Evolutionary conservation across 1,140 invertebrate species (phyloP).

Genomic region (Aleiodes sp.): DNA sequence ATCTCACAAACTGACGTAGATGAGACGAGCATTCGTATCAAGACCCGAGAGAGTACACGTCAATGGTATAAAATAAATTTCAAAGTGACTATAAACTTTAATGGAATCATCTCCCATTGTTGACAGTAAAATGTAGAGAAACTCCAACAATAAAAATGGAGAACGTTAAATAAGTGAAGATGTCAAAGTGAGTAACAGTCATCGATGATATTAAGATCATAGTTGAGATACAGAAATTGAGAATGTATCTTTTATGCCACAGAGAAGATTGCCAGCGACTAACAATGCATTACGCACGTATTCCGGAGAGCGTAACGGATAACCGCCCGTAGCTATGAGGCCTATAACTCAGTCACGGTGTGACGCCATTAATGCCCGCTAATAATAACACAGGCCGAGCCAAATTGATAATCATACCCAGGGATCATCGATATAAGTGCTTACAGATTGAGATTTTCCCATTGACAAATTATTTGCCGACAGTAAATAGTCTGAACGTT

Average conservation of each 20-base stretch:
- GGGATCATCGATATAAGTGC: conserved; percentile 24
- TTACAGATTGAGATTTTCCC: conserved; percentile 22
- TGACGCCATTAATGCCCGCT: conserved; percentile 36
- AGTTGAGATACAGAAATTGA: not conserved
- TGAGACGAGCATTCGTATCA: not conserved
- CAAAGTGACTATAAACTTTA: too few species aligned
- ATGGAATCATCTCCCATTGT: not conserved
- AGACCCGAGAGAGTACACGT: not conserved
- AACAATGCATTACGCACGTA: conserved; percentile 37
- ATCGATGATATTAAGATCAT: conserved; percentile 29
- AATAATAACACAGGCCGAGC: conserved; percentile 28
- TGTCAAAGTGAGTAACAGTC: conserved; percentile 12
- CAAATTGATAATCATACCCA: conserved; percentile 36
- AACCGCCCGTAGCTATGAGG: conserved; percentile 31
- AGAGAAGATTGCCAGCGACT: conserved; percentile 37
- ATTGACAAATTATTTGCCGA: not conserved
- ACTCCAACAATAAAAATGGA: too few species aligned
- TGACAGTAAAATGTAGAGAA: not conserved
- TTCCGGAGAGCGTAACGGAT: conserved; percentile 30
- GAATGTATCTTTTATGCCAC: not conserved
- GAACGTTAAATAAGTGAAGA: conserved; percentile 15
- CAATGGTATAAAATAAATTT: not conserved
- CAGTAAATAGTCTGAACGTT: conserved; percentile 2
- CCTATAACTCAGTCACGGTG: conserved; percentile 32
- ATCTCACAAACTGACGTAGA: not conserved